Evolutionary conservation across 2,113 vertebrate species (phyloP), one percentile per base, ranked within the genome.

Genomic region (Elephas maximus): DNA sequence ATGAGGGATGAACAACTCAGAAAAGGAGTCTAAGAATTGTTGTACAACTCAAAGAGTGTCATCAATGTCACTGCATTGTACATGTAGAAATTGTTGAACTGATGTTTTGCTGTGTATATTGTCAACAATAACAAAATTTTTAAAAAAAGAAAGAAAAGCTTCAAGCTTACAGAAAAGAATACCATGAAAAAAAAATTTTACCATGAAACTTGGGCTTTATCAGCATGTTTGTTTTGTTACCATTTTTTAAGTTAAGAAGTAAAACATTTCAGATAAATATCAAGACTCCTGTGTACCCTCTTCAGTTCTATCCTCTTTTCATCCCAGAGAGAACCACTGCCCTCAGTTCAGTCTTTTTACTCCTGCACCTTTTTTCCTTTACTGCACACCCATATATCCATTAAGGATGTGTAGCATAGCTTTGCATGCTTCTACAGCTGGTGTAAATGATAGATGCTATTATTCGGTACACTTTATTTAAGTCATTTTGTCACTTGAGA

Each of bases 171-270:
- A 63, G 81, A 81, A 65, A 85, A 90, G n/a, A 26, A 65, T 28
- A 65, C 62, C 62, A 63, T 23, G 23, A 20, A 63, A 63, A 17
- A 1, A 48, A 91, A 87, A 81, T 63, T 80, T 81, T 65, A 45
- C 89, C 77, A 48, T 28, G 21, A 92, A 92, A 76, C 74, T 10
- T 62, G 23, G 79, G 83, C 71, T 89, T 84, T 67, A 83, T 65
- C 2, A 48, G n/a, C 11, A 21, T 26, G 57, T n/a, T 33, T 63
- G 33, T 8, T 94, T 8, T 45, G 5, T 26, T 24, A 26, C 37
- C 18, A 45, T 62, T 69, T 74, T 15, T 87, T 26, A 57, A 28
- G 63, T 33, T 26, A 78, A 85, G 45, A 82, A 76, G 65, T 67
- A 48, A 94, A 92, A 82, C 41, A 26, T 33, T 48, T 17, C 30